phyloP scores from a whole-genome alignment of 2,113 vertebrate genomes.

The Terrapene triunguis region DNA sequence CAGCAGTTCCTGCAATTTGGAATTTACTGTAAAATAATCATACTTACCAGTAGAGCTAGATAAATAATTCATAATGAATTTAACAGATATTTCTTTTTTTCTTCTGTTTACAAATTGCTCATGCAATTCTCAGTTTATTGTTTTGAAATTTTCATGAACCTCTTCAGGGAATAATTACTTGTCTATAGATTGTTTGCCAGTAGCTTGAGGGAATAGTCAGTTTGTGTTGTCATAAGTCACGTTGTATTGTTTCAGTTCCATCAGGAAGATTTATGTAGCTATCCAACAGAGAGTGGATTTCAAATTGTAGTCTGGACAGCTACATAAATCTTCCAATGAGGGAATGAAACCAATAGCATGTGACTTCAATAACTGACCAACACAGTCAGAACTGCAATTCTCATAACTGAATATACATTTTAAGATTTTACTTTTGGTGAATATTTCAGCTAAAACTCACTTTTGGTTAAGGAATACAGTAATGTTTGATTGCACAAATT shows the following conservation, averaged over 20 bases:
- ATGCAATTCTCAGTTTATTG: neutral
- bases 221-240: neutral
- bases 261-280: neutral
- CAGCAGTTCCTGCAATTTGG: neutral
- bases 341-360: neutral
- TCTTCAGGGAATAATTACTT: neutral
- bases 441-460: neutral
- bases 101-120: neutral
- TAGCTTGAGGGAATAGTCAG: neutral
- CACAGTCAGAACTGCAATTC: neutral
- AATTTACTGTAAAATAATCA: neutral
- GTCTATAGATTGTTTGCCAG: neutral
- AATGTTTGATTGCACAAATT: neutral
- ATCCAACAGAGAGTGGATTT: no score
- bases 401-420: neutral
- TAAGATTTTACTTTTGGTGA: neutral
- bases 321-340: neutral
- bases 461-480: neutral
- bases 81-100: neutral
- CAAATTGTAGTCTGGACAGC: no score
- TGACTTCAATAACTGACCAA: neutral
- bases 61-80: neutral
- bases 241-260: neutral
- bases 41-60: neutral
- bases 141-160: neutral